phyloP scores from a whole-genome alignment of 2,113 vertebrate species.

The Sminthopsis crassicaudata region DNA sequence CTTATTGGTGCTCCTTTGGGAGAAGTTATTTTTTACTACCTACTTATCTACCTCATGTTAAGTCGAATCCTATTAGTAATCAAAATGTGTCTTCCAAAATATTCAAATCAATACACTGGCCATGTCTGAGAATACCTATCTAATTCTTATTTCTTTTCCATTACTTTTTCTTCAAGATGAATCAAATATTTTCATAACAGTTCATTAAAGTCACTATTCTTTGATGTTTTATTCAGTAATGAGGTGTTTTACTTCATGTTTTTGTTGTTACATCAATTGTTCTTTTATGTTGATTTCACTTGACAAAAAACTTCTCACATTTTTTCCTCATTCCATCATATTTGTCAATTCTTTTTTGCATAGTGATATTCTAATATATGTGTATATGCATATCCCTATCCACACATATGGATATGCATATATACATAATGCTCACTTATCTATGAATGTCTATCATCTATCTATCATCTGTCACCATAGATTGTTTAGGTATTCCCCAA shows the following conservation, averaged over 20 bases:
- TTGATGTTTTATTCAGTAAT: background rate
- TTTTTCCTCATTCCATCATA: background rate
- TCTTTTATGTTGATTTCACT: background rate
- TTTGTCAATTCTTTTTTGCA: background rate
- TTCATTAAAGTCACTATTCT: background rate
- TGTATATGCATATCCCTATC: background rate
- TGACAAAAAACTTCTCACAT: background rate
- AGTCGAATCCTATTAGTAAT: background rate
- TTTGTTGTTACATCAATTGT: background rate
- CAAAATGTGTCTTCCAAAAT: background rate
- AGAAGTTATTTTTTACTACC: background rate
- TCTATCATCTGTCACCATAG: no score
- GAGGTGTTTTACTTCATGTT: background rate
- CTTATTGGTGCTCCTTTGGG: background rate
- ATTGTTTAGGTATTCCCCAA: no score
- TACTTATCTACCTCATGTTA: background rate
- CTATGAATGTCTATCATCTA: no score
- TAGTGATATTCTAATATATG: background rate
- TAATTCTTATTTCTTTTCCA: background rate
- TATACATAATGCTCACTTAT: no score
- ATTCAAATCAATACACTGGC: background rate
- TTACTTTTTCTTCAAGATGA: background rate
- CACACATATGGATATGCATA: no score
- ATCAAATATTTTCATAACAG: background rate
- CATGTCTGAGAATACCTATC: background rate